Evolutionary conservation across 2,888 invertebrate genomes (phyloP), one percentile per base, ranked within the genome.

Genomic region (Drosophila picticornis): DNA sequence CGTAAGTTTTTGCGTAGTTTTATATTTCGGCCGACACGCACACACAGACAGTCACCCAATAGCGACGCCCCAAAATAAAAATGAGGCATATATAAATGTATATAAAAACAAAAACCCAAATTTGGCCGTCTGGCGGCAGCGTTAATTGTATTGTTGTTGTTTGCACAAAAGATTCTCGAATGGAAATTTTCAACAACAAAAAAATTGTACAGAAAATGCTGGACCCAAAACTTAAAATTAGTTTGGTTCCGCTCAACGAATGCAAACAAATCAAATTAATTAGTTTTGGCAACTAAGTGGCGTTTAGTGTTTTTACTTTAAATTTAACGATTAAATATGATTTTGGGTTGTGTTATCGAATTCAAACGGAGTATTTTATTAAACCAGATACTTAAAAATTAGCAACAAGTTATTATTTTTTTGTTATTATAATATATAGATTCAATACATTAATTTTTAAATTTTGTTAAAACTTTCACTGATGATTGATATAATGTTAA

Each of bases 1-100:
- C 63, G 50, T 53, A 60, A 59, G 74, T 69, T 88, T 87, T 81
- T 89, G 88, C 84, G 88, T 84, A 81, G 90, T 89, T 86, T 72
- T 52, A 75, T 60, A 77, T 60, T 71, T 51, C 65, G 34, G 48
- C n/a, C 40, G 50, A 52, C 53, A 53, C 56, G 60, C 29, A 60
- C 46, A 32, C 32, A 48, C 2, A 53, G 46, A 46, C 61, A 72
- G 59, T 55, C 72, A 55, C 51, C 65, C 57, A 62, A 66, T 59
- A 66, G 25, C 50, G 60, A 22, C 25, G 62, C 46, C 34, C 71
- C 52, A 57, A 67, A 68, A 58, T 56, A 40, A 56, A 46, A 56
- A 56, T n/a, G 36, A 11, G 46, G 22, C 46, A 46, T 25, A 34
- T 56, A 53, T 52, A 74, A 60, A 25, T 38, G 57, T 22, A 16